A percentile compares a stretch with the other conserved stretches of the same genome.
These are phyloP conservation scores for Parasteatoda lunata DNA, from an alignment of 2,888 invertebrate genomes.

Conservation along the genomic window DNA sequence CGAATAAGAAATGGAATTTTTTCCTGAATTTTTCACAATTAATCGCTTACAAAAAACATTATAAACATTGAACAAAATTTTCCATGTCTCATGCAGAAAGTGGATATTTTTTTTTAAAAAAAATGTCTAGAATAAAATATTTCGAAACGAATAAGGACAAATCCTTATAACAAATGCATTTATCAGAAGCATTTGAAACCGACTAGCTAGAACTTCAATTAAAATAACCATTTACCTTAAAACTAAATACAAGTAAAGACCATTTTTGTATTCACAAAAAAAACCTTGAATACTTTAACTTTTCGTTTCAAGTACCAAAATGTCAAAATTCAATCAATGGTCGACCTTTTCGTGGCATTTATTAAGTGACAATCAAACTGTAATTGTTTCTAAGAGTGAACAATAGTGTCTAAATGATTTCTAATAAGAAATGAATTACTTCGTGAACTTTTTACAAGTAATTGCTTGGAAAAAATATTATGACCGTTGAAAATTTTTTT, in stretches of 20 bases:
- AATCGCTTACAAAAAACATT: background rate
- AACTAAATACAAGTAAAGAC: too few species aligned
- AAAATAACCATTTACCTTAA: too few species aligned
- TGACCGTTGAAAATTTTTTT: background rate
- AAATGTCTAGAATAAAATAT: background rate
- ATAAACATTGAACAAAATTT: background rate
- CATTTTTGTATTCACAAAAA: too few species aligned
- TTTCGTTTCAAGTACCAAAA: too few species aligned
- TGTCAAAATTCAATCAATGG: too few species aligned
- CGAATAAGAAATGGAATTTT: background rate
- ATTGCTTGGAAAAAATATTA: background rate
- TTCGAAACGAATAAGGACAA: background rate
- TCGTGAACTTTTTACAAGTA: background rate
- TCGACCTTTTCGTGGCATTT: too few species aligned
- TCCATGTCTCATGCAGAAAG: background rate
- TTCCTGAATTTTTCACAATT: background rate
- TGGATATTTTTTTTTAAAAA: background rate
- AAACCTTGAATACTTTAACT: too few species aligned
- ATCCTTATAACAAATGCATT: too few species aligned
- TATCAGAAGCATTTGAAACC: too few species aligned
- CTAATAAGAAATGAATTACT: background rate
- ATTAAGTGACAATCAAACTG: background rate
- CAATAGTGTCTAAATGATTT: background rate
- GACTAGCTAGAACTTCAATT: too few species aligned
- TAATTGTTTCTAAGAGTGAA: background rate